Conservation (phyloP, 2,797 vertebrate species). For the Pipistrellus nathusii region DNA sequence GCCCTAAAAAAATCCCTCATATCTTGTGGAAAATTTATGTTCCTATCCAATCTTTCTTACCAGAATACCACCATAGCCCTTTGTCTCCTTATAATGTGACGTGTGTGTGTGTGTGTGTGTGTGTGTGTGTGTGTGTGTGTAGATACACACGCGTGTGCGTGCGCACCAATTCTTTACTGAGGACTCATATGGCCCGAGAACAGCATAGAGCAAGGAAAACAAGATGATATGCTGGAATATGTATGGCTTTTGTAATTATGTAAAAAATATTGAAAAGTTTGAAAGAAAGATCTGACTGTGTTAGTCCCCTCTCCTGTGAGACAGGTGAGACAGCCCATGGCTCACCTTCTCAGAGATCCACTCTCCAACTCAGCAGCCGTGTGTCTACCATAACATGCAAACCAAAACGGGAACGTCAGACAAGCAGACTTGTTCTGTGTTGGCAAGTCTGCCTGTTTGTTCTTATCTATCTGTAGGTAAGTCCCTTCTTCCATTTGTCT, state of each 20-base stretch:
- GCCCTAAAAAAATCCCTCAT: background rate
- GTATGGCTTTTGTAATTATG: conserved; percentile 18
- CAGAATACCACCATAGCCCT: background rate
- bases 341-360: background rate
- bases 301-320: background rate
- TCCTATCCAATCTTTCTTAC: background rate
- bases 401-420: background rate
- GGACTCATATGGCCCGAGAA: background rate
- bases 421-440: background rate
- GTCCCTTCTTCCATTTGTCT: background rate
- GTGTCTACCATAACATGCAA: accelerated
- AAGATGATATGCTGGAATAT: no score
- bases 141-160: no score
- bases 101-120: no score
- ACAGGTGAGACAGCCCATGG: no score
- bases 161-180: background rate
- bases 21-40: background rate
- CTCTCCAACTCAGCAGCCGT: accelerated
- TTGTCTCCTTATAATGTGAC: background rate
- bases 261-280: background rate
- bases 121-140: no score
- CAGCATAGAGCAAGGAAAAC: background rate
- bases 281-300: background rate
- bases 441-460: background rate
- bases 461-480: background rate